These are phyloP conservation scores for Drosophila virilis DNA, from an alignment of 1,140 invertebrate genomes.

Conservation along the genomic window DNA sequence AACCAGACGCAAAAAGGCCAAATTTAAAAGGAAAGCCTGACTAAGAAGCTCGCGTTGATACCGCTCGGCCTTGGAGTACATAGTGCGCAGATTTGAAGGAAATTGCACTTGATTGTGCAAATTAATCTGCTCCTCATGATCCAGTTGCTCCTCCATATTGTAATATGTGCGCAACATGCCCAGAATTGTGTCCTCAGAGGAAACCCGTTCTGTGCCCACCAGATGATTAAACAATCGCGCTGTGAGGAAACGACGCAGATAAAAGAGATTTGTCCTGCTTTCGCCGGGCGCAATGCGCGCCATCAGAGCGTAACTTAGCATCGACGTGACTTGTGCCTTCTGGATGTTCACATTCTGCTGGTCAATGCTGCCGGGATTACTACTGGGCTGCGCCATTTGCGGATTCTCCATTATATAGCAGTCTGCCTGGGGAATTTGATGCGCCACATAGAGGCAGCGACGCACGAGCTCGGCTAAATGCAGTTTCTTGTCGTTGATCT, in stretches of 20 bases:
- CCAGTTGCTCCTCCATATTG: conserved; percentile 36
- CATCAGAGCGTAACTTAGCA: conserved; percentile 68
- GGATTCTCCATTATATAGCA: conserved; percentile 79
- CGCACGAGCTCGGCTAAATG: conserved; percentile 70
- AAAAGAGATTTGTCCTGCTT: conserved; percentile 59
- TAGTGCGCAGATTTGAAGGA: conserved; percentile 39
- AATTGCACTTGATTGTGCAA: conserved; percentile 57
- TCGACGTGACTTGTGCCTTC: conserved; percentile 70
- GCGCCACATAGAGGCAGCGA: conserved; percentile 63
- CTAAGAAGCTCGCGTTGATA: conserved; percentile 74
- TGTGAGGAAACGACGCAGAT: conserved; percentile 65
- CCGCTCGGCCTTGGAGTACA: conserved; percentile 57
- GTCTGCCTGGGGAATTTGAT: conserved; percentile 74
- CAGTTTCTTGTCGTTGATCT: conserved; percentile 78
- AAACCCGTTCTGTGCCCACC: conserved; percentile 75
- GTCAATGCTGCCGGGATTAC: conserved; percentile 73
- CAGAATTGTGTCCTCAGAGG: conserved; percentile 67
- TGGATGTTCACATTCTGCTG: conserved; percentile 82
- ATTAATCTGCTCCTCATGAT: not conserved
- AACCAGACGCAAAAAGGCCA: conserved; percentile 74
- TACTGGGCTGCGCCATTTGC: conserved; percentile 72
- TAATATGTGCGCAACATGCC: conserved; percentile 65
- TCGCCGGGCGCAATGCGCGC: conserved; percentile 30
- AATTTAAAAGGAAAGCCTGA: conserved; percentile 70
- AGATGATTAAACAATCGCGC: conserved; percentile 75